Evolutionary conservation across 2,113 vertebrate genomes (phyloP).

Genomic region (Pseudolaguvia tuberculata): DNA sequence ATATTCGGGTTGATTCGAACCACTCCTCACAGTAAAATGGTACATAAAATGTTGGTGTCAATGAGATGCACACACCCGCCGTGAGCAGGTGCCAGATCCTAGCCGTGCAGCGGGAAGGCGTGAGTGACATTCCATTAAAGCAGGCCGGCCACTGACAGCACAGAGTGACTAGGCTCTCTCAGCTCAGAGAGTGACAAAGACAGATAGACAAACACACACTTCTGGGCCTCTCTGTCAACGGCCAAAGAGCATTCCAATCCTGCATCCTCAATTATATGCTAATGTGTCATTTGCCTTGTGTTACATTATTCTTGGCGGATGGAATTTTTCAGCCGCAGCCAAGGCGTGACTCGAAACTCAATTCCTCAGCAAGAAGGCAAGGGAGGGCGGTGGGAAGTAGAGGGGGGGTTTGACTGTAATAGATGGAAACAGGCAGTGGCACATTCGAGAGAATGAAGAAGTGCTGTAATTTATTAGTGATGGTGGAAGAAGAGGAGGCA

Average conservation of each 20-base stretch:
- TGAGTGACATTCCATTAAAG: conserved; percentile 49
- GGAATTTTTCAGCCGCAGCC: conserved; percentile 53
- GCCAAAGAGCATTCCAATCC: conserved; percentile 49
- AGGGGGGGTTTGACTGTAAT: conserved; percentile 42
- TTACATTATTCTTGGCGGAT: conserved; percentile 54
- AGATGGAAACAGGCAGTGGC: conserved; percentile 49
- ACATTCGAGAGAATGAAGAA: conserved; percentile 44
- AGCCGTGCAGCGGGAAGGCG: not conserved
- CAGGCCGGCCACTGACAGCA: conserved; percentile 23
- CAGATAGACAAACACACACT: conserved; percentile 29
- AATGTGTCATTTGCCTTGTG: conserved; percentile 54
- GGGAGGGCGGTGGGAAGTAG: conserved; percentile 3
- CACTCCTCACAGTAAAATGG: not conserved
- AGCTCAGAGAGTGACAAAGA: conserved; percentile 20
- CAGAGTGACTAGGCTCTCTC: conserved; percentile 33
- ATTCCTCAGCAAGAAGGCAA: conserved; percentile 33
- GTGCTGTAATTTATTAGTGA: conserved; percentile 52
- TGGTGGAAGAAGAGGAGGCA: conserved; percentile 29
- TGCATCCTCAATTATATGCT: conserved; percentile 54
- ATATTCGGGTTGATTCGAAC: not conserved
- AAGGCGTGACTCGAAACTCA: conserved; percentile 52
- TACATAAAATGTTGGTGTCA: conserved; percentile 4
- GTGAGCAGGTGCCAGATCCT: conserved; percentile 22
- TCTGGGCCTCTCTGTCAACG: conserved; percentile 30
- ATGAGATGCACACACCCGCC: not conserved